phyloP scores from a whole-genome alignment of 2,113 vertebrate genomes.

The Tautogolabrus adspersus region DNA sequence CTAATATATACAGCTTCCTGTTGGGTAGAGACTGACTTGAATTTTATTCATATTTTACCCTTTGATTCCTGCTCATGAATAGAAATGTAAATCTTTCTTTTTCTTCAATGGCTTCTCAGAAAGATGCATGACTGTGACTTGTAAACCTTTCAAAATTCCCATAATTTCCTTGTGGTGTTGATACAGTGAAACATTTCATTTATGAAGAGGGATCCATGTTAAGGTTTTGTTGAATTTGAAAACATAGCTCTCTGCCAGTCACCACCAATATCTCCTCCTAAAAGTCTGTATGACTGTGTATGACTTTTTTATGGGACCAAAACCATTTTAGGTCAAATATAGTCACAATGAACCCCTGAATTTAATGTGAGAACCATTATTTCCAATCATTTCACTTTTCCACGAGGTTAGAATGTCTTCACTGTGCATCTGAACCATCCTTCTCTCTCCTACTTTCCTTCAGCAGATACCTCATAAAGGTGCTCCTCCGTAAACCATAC shows the following conservation, averaged over 20 bases:
- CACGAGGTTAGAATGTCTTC: slow-evolving; percentile 55
- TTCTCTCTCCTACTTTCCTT: slow-evolving; percentile 52
- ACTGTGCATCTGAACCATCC: slow-evolving; percentile 55
- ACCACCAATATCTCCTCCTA: slow-evolving; percentile 61
- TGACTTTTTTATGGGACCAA: slow-evolving; percentile 53
- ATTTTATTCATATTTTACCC: not conserved
- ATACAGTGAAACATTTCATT: slow-evolving; percentile 74
- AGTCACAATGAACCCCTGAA: slow-evolving; percentile 45
- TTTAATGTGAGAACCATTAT: slow-evolving; percentile 65
- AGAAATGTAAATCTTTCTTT: not conserved
- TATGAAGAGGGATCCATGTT: slow-evolving; percentile 59
- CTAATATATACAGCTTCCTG: not conserved
- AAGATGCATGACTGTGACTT: slow-evolving; percentile 46
- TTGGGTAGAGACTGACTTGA: not conserved
- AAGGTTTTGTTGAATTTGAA: slow-evolving; percentile 71
- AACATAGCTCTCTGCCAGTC: slow-evolving; percentile 70
- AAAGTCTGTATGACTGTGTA: slow-evolving; percentile 35
- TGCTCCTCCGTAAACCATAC: slow-evolving; percentile 78
- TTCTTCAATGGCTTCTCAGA: slow-evolving; percentile 36
- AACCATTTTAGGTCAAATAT: slow-evolving; percentile 52
- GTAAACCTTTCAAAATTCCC: slow-evolving; percentile 64
- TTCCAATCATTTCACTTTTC: slow-evolving; percentile 72
- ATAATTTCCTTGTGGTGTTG: slow-evolving; percentile 70
- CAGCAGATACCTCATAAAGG: slow-evolving; percentile 76
- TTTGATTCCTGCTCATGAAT: slow-evolving; percentile 12